Conservation (phyloP, 2,113 vertebrate genomes). For the Cromileptes altivelis region DNA sequence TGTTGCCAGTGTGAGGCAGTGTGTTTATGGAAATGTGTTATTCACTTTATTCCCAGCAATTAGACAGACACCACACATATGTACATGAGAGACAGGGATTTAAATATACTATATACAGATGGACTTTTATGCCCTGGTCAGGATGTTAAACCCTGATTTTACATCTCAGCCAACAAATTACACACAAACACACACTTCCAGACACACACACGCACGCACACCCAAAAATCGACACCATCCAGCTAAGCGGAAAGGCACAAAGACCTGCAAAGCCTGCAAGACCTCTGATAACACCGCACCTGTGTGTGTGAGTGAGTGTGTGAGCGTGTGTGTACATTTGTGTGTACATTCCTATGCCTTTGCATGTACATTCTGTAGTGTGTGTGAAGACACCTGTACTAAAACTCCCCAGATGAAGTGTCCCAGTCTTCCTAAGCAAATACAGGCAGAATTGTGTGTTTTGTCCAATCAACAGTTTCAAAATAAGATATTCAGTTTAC, state of each 20-base stretch:
- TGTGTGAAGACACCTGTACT: conserved; percentile 50
- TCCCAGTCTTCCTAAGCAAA: background rate
- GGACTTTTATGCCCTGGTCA: conserved; percentile 39
- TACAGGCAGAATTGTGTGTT: background rate
- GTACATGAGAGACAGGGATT: conserved; percentile 83
- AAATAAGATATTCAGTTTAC: too few species aligned
- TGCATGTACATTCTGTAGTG: conserved; percentile 43
- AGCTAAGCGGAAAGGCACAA: conserved; percentile 93
- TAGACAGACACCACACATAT: conserved; percentile 79
- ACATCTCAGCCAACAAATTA: conserved; percentile 79
- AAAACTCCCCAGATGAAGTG: background rate
- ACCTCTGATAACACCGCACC: conserved; percentile 92
- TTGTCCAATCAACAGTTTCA: too few species aligned
- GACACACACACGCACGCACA: conserved; percentile 32
- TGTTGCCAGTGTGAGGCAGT: background rate
- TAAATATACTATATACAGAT: conserved; percentile 44
- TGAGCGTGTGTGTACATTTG: conserved; percentile 20
- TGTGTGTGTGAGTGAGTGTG: conserved; percentile 41
- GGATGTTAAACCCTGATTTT: conserved; percentile 62
- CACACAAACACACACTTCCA: conserved; percentile 66
- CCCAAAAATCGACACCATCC: conserved; percentile 91
- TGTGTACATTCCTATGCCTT: conserved; percentile 7
- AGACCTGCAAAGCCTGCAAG: conserved; percentile 94
- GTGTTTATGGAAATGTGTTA: conserved; percentile 39
- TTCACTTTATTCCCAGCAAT: conserved; percentile 42